These are phyloP conservation scores for Platyura marginata DNA, from an alignment of 1,140 invertebrate species.

Conservation along the genomic window DNA sequence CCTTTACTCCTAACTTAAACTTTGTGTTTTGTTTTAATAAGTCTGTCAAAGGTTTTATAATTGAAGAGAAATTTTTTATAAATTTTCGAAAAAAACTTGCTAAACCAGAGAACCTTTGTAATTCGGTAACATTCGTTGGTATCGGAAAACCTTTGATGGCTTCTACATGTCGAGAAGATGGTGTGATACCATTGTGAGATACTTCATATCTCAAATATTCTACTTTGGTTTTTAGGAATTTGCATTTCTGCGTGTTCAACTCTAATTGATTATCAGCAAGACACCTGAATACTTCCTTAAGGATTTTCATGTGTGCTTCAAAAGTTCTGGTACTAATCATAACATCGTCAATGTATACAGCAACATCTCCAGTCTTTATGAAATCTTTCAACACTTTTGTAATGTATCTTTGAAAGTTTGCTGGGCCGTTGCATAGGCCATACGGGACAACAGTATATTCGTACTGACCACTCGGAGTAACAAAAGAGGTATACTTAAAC, in stretches of 20 bases:
- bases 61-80: constrained; percentile 8
- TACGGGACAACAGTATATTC: constrained; percentile 14
- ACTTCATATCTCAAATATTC: constrained; percentile 6
- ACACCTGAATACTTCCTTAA: constrained; percentile 4
- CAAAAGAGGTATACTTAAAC: constrained; percentile 18
- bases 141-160: constrained; percentile 5
- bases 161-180: constrained; percentile 1
- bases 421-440: constrained; percentile 19
- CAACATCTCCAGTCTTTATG: constrained; percentile 4
- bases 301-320: constrained; percentile 6
- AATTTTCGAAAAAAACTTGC: no score
- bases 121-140: constrained; percentile 1
- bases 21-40: constrained; percentile 10
- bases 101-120: constrained; percentile 7
- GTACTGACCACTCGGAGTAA: constrained; percentile 22
- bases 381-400: constrained; percentile 6
- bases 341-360: constrained; percentile 9
- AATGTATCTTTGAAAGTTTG: constrained; percentile 12
- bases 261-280: constrained; percentile 5
- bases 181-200: not conserved
- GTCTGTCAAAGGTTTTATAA: constrained; percentile 12
- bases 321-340: constrained; percentile 5
- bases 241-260: constrained; percentile 6
- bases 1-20: constrained; percentile 8
- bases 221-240: constrained; percentile 4